Evolutionary conservation across 2,888 invertebrate species (phyloP), one percentile per base, ranked within the genome.

Genomic region (Drosophila dives): DNA sequence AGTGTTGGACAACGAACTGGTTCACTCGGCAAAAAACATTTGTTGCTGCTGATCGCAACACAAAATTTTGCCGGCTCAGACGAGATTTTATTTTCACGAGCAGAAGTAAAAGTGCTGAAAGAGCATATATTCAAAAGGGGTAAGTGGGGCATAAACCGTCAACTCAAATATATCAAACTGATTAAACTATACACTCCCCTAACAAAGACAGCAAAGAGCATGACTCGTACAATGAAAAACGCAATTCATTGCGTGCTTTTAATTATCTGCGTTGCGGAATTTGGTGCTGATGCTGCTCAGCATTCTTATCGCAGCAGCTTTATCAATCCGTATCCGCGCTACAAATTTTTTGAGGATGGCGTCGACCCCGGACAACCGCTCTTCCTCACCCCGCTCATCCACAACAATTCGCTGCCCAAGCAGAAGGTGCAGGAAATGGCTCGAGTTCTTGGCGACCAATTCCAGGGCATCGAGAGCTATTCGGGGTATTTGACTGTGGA

Each of bases 401-500:
- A 89, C 26, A 90, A 93, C 50, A 91, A 92, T 0, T 91, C 89
- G 20, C 59, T 93, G 1, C 89, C 90, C 5, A 93, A 93, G 50
- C 93, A 89, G 3, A 92, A 94, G 36, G 94, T 94, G 1, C 92
- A 93, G 7, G 85, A 91, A 20, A 72, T 85, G 71, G 91, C 93
- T 0, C 62, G 92, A 82, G 75, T 92, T 76, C 6, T 86, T 56
- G 86, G 94, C 91, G 3, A 89, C 3, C 89, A 91, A 76, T 91
- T 68, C 64, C 92, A 69, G 92, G 93, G 93, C 0, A 86, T 94
- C 2, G 92, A 93, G 70, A 94, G 95, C 84, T 94, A 94, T 83
- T 92, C 94, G 94, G 92, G 94, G 93, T 98, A 95, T 91, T 94
- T 98, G 63, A 98, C 98, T 0, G 98, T 98, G 0, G 95, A 98